Evolutionary conservation across 2,113 vertebrate species (phyloP).

Genomic region (Pseudorasbora parva): DNA sequence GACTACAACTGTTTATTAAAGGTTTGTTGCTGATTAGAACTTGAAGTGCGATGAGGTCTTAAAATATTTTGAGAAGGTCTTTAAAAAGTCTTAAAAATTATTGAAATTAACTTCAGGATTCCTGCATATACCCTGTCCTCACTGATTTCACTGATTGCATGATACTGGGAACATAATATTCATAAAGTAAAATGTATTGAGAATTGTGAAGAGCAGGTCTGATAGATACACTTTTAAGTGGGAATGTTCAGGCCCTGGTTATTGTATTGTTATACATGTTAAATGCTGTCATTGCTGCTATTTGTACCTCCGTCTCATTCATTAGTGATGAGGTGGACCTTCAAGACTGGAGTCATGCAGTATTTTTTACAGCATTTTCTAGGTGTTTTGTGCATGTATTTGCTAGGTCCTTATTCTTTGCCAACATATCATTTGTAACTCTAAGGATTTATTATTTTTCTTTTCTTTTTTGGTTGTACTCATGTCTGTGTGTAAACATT

Average conservation of each 20-base stretch:
- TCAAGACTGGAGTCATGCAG: neutral
- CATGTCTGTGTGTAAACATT: constrained; percentile 27
- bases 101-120: no score
- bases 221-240: constrained; percentile 5
- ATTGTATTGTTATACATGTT: constrained; percentile 9
- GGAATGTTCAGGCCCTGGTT: constrained; percentile 8
- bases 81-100: no score
- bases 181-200: no score
- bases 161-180: neutral
- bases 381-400: neutral
- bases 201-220: neutral
- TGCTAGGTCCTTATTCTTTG: neutral
- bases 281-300: neutral
- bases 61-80: no score
- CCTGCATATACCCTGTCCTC: no score
- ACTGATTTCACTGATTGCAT: no score
- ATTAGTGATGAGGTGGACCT: neutral
- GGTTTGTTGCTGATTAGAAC: no score
- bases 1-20: no score
- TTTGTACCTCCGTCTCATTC: neutral
- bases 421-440: constrained; percentile 21
- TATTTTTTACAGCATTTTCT: neutral
- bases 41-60: no score
- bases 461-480: constrained; percentile 22
- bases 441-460: neutral